A percentile compares a stretch with the other conserved stretches of the same genome.
Conservation (phyloP, 2,888 invertebrate species). For the Phyllotreta striolata region DNA sequence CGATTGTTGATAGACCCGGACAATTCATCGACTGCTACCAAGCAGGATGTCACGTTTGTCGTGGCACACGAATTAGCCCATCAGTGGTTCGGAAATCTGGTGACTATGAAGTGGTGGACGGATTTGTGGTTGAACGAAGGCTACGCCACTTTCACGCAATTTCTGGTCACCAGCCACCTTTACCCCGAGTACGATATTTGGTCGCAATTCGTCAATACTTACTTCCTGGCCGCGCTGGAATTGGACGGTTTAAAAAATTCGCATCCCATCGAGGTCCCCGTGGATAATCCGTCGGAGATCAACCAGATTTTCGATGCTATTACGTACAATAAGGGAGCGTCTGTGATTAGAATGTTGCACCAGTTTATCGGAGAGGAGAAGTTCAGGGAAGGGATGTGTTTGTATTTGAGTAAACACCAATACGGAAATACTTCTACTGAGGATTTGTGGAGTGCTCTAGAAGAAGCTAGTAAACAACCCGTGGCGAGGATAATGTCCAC, state of each 20-base stretch:
- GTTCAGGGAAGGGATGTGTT: conserved; percentile 90
- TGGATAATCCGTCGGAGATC: conserved; percentile 92
- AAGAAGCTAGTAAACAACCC: conserved; percentile 87
- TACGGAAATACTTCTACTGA: conserved; percentile 92
- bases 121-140: conserved; percentile 95
- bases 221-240: conserved; percentile 83
- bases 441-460: conserved; percentile 90
- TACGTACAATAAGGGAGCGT: conserved; percentile 95
- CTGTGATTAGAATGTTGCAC: conserved; percentile 93
- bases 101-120: conserved; percentile 99
- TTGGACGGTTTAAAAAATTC: conserved; percentile 89
- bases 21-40: conserved; percentile 84
- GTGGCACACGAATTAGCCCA: conserved; percentile 95
- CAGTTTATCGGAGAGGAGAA: conserved; percentile 91
- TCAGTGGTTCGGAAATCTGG: conserved; percentile 98
- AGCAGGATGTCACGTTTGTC: conserved; percentile 87
- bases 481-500: conserved; percentile 92
- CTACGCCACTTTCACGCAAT: conserved; percentile 91
- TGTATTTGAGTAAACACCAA: conserved; percentile 85
- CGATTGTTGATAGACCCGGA: conserved; percentile 89
- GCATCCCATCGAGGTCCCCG: conserved; percentile 95
- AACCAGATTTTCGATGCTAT: conserved; percentile 98
- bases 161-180: conserved; percentile 87
- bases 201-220: conserved; percentile 94
- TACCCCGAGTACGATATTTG: conserved; percentile 97